These are phyloP conservation scores for Polydesmus complanatus DNA, from an alignment of 2,888 invertebrate species.

Conservation along the genomic window DNA sequence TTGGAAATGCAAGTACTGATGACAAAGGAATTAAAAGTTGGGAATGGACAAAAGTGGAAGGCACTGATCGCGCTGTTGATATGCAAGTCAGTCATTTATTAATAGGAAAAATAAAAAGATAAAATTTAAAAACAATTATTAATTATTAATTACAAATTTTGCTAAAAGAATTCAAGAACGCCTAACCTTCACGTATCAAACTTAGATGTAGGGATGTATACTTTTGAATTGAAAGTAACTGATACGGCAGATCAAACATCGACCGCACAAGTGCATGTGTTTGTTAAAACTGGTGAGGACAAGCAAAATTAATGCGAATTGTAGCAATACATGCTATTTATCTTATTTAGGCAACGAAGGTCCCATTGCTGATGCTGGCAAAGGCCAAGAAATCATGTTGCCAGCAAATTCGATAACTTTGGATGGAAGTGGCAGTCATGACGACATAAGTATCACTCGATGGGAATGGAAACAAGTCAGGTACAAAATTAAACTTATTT, in stretches of 20 bases:
- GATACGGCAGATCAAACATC: conserved; percentile 80
- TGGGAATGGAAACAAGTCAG: conserved; percentile 72
- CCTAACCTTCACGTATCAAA: conserved; percentile 77
- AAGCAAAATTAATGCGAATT: conserved; percentile 14
- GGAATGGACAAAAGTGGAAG: conserved; percentile 88
- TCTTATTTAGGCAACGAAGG: conserved; percentile 26
- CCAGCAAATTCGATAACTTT: conserved; percentile 66
- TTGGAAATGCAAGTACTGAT: conserved; percentile 80
- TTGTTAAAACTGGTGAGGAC: conserved; percentile 58
- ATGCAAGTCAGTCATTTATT: conserved; percentile 58
- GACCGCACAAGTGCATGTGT: conserved; percentile 75
- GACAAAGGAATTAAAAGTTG: conserved; percentile 85
- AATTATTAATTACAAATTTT: not conserved
- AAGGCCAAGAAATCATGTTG: conserved; percentile 53
- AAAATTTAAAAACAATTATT: conserved; percentile 5
- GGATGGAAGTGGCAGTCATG: conserved; percentile 59
- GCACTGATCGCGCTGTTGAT: conserved; percentile 77
- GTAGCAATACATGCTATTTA: not conserved
- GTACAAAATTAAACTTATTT: conserved; percentile 29
- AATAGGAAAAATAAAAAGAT: not conserved
- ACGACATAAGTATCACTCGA: conserved; percentile 66
- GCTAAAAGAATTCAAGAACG: conserved; percentile 57
- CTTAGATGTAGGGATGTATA: conserved; percentile 85
- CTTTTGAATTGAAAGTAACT: conserved; percentile 80
- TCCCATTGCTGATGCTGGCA: conserved; percentile 40